Conservation (phyloP, 2,113 vertebrate species). For the Polyodon spathula region DNA sequence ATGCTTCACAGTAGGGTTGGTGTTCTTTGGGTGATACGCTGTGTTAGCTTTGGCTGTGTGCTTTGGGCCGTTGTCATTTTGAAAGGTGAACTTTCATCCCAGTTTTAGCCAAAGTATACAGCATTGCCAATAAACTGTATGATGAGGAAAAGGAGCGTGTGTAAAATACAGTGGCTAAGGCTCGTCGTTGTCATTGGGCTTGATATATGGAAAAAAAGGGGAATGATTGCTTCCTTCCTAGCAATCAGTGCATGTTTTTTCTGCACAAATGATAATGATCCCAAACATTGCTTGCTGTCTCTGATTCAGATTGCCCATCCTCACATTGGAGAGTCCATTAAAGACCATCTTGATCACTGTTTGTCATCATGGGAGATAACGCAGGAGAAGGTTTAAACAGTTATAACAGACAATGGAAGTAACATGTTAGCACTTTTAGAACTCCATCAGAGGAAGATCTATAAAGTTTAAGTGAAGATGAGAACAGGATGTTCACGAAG, state of each 20-base stretch:
- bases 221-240: neutral
- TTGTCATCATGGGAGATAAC: neutral
- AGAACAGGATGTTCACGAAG: neutral
- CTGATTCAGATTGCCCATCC: neutral
- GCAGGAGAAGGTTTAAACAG: neutral
- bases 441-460: constrained; percentile 5
- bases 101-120: constrained; percentile 22
- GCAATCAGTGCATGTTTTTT: neutral
- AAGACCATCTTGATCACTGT: neutral
- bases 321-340: neutral
- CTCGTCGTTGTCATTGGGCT: constrained; percentile 11
- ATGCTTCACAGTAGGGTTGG: too few relatives aligned
- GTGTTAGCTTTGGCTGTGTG: too few relatives aligned
- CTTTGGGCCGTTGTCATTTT: too few relatives aligned
- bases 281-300: neutral
- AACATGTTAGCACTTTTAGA: constrained; percentile 11
- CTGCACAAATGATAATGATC: neutral
- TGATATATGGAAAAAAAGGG: constrained; percentile 13
- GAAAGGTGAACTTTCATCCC: too few relatives aligned
- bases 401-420: neutral
- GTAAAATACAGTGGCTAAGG: constrained; percentile 11
- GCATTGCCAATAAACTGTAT: constrained; percentile 11
- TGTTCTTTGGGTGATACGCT: too few relatives aligned
- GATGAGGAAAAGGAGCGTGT: constrained; percentile 15
- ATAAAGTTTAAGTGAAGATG: constrained; percentile 16